Evolutionary conservation across 2,888 invertebrate genomes (phyloP).

Genomic region (Synanthedon formicaeformis): DNA sequence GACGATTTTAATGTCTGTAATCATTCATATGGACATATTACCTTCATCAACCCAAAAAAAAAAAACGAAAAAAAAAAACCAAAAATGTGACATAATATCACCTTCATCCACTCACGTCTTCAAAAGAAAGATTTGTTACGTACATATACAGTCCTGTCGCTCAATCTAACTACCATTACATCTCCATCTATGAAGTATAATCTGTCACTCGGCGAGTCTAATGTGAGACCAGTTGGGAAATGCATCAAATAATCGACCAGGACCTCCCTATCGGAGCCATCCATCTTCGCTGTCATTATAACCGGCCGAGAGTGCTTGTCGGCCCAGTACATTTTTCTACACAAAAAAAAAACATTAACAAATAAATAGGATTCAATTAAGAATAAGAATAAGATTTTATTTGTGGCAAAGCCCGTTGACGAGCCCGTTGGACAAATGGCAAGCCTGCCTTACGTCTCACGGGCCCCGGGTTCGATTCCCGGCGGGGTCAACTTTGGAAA

Average conservation of each 20-base stretch:
- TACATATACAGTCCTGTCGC: constrained; percentile 76
- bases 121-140: constrained; percentile 21
- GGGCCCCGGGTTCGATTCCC: no score
- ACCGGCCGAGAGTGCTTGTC: constrained; percentile 83
- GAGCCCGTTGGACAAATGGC: no score
- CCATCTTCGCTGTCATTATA: constrained; percentile 87
- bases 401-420: no score
- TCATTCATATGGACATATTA: no score
- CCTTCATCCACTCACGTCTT: no score
- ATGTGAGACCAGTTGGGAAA: constrained; percentile 88
- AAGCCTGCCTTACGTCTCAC: no score
- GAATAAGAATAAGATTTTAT: no score
- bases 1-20: no score
- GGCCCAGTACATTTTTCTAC: constrained; percentile 89
- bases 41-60: no score
- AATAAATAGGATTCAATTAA: not conserved
- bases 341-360: constrained; percentile 8
- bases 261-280: constrained; percentile 74
- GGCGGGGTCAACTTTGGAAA: no score
- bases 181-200: constrained; percentile 88
- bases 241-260: constrained; percentile 74
- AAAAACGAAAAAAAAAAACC: no score
- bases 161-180: constrained; percentile 74
- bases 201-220: constrained; percentile 82
- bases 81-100: no score